Evolutionary conservation across 2,113 vertebrate genomes (phyloP), one percentile per base, ranked within the genome.

Genomic region (Ovis canadensis): DNA sequence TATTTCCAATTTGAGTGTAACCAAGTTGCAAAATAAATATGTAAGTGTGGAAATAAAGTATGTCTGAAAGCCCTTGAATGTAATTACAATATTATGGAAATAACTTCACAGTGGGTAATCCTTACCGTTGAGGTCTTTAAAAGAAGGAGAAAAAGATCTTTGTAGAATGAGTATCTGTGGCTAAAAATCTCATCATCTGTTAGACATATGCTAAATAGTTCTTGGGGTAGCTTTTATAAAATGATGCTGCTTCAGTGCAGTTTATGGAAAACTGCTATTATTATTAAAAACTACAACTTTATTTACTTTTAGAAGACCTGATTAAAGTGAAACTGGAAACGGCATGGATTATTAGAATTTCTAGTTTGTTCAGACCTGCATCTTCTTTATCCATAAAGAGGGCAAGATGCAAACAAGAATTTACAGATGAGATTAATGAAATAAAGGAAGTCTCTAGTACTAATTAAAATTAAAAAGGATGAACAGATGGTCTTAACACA

Each of bases 401-500:
- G 36, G 78, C 50, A 95, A 97, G 97, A 91, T 86, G 59, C 54
- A 98, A 97, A 86, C 77, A 97, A 97, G 93, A 91, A 90, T 96
- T 98, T 98, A 83, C 91, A 80, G 93, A 97, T 98, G 90, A 98
- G 91, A 97, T 97, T 98, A 98, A 98, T 98, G 94, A 98, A 98
- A 98, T 98, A 98, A 98, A 98, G 98, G 94, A 60, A 98, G 92
- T 98, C 97, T 99, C 98, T 97, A 98, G 90, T 96, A 97, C 91
- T 99, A 99, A 99, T 98, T 99, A 98, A 98, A 99, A 98, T 98
- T 97, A 98, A 98, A 98, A 98, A 98, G 98, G 96, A 97, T 98
- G 98, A 99, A 97, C 99, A 99, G 99, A 99, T 99, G 99, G 99
- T 98, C 97, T 98, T 97, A 96, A 97, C 98, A 98, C 98, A 98